These are phyloP conservation scores for Andrena haemorrhoa DNA, from an alignment of 2,888 invertebrate species.

Conservation along the genomic window DNA sequence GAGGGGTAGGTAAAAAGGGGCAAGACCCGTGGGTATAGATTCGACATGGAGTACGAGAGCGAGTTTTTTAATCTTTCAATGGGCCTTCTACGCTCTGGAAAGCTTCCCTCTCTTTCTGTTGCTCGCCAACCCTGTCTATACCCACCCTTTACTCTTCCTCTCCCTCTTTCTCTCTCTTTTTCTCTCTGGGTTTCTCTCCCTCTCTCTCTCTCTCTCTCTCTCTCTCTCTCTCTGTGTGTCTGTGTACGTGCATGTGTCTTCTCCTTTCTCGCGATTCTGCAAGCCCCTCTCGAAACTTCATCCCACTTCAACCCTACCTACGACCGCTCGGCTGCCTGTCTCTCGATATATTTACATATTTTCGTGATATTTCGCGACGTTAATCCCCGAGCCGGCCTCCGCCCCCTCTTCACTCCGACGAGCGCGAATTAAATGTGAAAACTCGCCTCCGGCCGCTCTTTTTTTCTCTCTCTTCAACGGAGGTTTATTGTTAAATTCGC, in stretches of 20 bases:
- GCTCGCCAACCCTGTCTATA: constrained; percentile 1
- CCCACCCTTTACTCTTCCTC: constrained; percentile 10
- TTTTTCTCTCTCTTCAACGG: constrained; percentile 54
- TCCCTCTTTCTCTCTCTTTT: constrained; percentile 20
- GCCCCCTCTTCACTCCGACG: constrained; percentile 63
- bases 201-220: constrained; percentile 30
- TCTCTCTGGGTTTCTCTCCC: too few species aligned
- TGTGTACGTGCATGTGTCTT: too few species aligned
- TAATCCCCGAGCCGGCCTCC: constrained; percentile 76
- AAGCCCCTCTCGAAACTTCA: constrained; percentile 71
- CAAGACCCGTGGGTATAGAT: constrained; percentile 69
- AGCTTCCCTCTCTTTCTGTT: constrained; percentile 42
- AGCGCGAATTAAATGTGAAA: constrained; percentile 80
- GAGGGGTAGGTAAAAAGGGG: background rate
- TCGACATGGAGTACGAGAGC: constrained; percentile 72
- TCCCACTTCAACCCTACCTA: constrained; percentile 68
- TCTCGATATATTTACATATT: constrained; percentile 81
- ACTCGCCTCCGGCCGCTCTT: constrained; percentile 72
- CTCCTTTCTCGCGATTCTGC: constrained; percentile 59
- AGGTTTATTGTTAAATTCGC: constrained; percentile 76
- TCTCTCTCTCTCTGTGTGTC: constrained; percentile 10
- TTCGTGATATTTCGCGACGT: constrained; percentile 79
- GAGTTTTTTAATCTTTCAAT: constrained; percentile 79
- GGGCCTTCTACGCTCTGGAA: constrained; percentile 72
- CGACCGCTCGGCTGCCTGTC: constrained; percentile 66